Evolutionary conservation across 2,888 invertebrate genomes (phyloP), one percentile per base, ranked within the genome.

Genomic region (Endomychus coccineus): DNA sequence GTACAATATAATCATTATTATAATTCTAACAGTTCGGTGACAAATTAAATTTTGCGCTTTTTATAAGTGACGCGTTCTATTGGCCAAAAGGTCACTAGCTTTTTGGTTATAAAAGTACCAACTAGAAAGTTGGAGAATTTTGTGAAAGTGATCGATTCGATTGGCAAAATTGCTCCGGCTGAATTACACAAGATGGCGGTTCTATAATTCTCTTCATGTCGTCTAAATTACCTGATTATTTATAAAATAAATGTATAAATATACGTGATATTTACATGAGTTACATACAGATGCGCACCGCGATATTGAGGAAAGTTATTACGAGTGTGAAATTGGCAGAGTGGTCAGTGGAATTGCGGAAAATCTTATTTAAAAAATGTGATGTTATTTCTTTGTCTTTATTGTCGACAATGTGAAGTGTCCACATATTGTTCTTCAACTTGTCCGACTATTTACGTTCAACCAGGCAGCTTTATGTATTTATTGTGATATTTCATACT

Each of bases 321-420:
- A 22, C 19, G 34, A 43, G 45, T 44, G 43, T 36, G 38, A 44
- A 41, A 34, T 39, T 33, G 25, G 40, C 29, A 36, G 36, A 40
- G 39, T 43, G 45, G 40, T 47, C 39, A 37, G 48, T 51, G 52
- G 39, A 40, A 51, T 51, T 47, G 53, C 47, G 51, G 49, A 53
- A 58, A 56, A 58, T 50, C 50, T 41, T 44, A 43, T 45, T 45
- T 44, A 52, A 61, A 62, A 61, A 59, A 62, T 61, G 63, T 61
- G 59, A 64, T 52, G 56, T 58, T 49, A 49, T 58, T 61, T 62
- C 63, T 64, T 62, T 64, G 62, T 64, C 58, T 58, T 46, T 50
- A 47, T 50, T 49, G 55, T 53, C 52, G 56, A 47, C 53, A 49
- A 55, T 58, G 58, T 56, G 52, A 58, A 56, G 54, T 56, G 56